Base-by-base conservation (phyloP, 2,113 vertebrate species). In the Tricholaema leucomelas region DNA sequence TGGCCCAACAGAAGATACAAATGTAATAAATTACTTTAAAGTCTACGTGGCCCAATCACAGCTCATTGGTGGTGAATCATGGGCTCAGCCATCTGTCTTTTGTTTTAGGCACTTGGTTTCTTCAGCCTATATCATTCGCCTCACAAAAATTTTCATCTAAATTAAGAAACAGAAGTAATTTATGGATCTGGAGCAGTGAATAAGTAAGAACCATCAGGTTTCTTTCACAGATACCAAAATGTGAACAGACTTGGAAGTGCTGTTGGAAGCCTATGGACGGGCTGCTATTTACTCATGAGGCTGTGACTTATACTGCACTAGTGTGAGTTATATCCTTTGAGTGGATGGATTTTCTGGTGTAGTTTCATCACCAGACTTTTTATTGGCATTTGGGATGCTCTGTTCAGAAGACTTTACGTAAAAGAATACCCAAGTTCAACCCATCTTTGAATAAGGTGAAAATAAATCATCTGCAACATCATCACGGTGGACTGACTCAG, bases 11-110 rank as follows among this genome's bases (percentile, higher is more conserved):
- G 90, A 94, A 91, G 66, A 85, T 72, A 93, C 73, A 91, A 91
- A 92, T 80, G 71, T 89, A 93, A 92, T 91, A 21, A 95, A 91
- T 74, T 66, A 59, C 83, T 92, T 95, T 86, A 89, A 95, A 95
- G 92, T 18, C 56, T 50, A 44, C 23, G 6, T 25, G 61, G 80
- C 28, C 85, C 76, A 93, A 35, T 30, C 50, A 65, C 23, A 65
- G 60, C 66, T 94, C 85, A 80, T 92, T 16, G 6, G 30, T 0
- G 3, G 38, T 80, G 70, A 86, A 85, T 80, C 72, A 56, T 30
- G 27, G 66, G 9, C 28, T 78, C 30, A 31, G 60, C 10, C 67
- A 66, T 85, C 65, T 95, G 81, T 42, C 28, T 90, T 75, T 91
- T 69, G 77, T 78, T 88, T 67, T 15, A 64, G 35, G 16, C 38